Conservation (phyloP, 2,113 vertebrate genomes). For the Colossoma macropomum region DNA sequence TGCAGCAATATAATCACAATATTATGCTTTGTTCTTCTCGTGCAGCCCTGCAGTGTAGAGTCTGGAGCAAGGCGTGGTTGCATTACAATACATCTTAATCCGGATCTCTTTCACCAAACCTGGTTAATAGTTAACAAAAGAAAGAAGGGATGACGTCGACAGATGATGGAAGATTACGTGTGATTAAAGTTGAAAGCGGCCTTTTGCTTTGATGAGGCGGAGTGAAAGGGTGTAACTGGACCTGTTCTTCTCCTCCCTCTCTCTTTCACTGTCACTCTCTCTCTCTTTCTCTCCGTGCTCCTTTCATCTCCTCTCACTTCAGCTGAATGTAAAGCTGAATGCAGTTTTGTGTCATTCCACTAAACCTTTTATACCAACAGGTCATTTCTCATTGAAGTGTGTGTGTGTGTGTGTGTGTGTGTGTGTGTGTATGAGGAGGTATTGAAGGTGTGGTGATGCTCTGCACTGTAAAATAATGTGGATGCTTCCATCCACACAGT, state of each 20-base stretch:
- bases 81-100: neutral
- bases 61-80: neutral
- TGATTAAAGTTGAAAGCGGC: slow-evolving; percentile 37
- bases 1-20: too few relatives aligned
- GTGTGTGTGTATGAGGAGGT: slow-evolving; percentile 32
- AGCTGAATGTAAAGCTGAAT: slow-evolving; percentile 34
- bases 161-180: slow-evolving; percentile 36
- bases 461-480: slow-evolving; percentile 38
- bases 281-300: neutral
- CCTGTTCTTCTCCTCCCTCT: neutral
- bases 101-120: neutral
- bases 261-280: neutral
- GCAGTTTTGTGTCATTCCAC: slow-evolving; percentile 30
- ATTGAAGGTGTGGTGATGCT: slow-evolving; percentile 28
- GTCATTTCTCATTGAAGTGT: slow-evolving; percentile 28
- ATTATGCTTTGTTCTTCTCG: too few relatives aligned
- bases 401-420: slow-evolving; percentile 44
- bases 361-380: slow-evolving; percentile 22
- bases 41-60: neutral
- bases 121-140: slow-evolving; percentile 30
- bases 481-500: slow-evolving; percentile 38
- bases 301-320: slow-evolving; percentile 20
- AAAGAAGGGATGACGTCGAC: neutral
- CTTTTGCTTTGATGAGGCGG: slow-evolving; percentile 26
- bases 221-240: slow-evolving; percentile 22